phyloP scores from a whole-genome alignment of 2,113 vertebrate species.

The Spheniscus mendiculus region DNA sequence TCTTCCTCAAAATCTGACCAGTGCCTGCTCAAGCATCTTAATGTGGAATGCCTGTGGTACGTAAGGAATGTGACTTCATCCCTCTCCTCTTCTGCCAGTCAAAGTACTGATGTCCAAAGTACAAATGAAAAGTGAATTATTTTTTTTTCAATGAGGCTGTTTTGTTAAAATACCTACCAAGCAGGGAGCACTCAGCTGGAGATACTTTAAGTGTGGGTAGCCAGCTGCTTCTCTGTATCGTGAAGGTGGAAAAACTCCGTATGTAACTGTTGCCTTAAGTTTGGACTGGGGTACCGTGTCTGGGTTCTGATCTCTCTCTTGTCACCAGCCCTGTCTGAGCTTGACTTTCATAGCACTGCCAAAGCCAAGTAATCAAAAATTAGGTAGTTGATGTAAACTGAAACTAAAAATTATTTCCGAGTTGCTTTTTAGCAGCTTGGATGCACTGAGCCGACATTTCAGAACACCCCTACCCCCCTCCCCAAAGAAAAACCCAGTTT shows the following conservation, averaged over 20 bases:
- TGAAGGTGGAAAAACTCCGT: neutral
- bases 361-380: neutral
- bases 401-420: neutral
- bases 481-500: neutral
- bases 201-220: neutral
- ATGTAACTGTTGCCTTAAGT: neutral
- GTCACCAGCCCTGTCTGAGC: neutral
- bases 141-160: fast-evolving
- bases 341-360: neutral
- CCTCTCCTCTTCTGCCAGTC: neutral
- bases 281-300: neutral
- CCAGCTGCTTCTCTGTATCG: neutral
- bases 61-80: neutral
- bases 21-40: neutral
- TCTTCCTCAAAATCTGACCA: neutral
- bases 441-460: neutral
- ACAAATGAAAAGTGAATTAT: neutral
- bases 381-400: neutral
- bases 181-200: neutral
- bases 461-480: neutral
- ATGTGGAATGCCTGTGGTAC: neutral
- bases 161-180: neutral
- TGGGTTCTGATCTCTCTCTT: neutral
- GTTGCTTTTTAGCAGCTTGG: neutral
- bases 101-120: neutral